A percentile compares a stretch with the other conserved stretches of the same genome.
Conservation (phyloP, 2,888 invertebrate genomes). For the Empis livida region DNA sequence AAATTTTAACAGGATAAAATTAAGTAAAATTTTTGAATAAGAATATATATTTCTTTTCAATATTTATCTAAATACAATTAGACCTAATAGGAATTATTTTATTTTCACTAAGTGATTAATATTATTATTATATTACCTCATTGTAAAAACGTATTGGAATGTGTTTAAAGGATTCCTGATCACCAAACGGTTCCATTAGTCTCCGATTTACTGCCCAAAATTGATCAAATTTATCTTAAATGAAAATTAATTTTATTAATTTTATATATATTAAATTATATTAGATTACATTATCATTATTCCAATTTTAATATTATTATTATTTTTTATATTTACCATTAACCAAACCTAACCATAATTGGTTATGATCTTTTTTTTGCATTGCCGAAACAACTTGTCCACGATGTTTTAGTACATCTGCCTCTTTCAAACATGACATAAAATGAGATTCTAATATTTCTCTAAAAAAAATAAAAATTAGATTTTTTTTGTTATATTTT, state of each 20-base stretch:
- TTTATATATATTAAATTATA: neutral
- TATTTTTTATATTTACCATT: slow-evolving; percentile 51
- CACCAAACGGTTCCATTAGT: slow-evolving; percentile 77
- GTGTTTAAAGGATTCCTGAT: slow-evolving; percentile 71
- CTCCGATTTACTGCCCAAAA: slow-evolving; percentile 96
- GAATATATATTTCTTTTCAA: too few relatives aligned
- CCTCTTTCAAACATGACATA: slow-evolving; percentile 93
- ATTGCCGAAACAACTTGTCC: slow-evolving; percentile 79
- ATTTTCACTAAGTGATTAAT: too few relatives aligned
- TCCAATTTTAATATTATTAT: too few relatives aligned
- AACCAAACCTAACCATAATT: slow-evolving; percentile 85
- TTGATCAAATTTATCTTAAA: slow-evolving; percentile 91
- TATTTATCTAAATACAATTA: too few relatives aligned
- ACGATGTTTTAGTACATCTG: slow-evolving; percentile 93
- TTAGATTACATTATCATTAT: too few relatives aligned
- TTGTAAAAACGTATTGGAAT: slow-evolving; percentile 79
- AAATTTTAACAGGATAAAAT: too few relatives aligned
- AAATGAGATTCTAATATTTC: slow-evolving; percentile 89
- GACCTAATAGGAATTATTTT: too few relatives aligned
- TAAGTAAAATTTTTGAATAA: too few relatives aligned
- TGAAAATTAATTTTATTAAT: too few relatives aligned
- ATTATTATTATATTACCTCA: slow-evolving; percentile 32
- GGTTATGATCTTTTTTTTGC: slow-evolving; percentile 95
- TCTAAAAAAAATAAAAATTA: slow-evolving; percentile 39
- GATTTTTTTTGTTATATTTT: neutral